Conservation (phyloP, 2,797 vertebrate species). For the Paguma larvata region DNA sequence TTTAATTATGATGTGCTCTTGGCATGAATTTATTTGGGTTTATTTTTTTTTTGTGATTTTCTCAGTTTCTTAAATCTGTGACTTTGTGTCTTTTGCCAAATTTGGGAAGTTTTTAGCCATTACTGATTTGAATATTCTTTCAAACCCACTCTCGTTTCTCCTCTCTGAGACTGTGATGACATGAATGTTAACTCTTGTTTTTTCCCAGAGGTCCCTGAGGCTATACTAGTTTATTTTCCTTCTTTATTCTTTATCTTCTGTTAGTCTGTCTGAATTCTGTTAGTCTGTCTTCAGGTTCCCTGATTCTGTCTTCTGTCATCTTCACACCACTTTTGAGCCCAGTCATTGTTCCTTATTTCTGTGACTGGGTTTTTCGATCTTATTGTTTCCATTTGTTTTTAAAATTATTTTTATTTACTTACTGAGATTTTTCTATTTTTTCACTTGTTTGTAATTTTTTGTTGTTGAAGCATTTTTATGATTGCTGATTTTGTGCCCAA, state of each 20-base stretch:
- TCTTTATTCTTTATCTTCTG: not conserved
- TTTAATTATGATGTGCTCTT: not conserved
- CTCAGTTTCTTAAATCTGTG: not conserved
- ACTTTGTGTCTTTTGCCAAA: not conserved
- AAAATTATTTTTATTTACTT: not conserved
- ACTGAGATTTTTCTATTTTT: not conserved
- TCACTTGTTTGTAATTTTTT: not conserved
- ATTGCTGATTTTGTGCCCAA: not conserved
- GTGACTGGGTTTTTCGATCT: not conserved
- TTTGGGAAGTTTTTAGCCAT: not conserved
- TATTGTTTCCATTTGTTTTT: not conserved
- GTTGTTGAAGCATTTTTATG: not conserved
- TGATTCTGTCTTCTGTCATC: not conserved
- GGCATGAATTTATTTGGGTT: not conserved
- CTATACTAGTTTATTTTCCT: not conserved
- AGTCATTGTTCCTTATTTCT: not conserved
- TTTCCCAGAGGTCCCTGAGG: not conserved
- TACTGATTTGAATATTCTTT: not conserved
- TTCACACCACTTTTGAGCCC: not conserved
- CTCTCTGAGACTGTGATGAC: not conserved
- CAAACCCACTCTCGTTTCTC: not conserved
- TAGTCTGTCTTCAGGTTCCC: too few relatives aligned
- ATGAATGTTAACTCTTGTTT: not conserved
- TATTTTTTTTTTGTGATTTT: not conserved
- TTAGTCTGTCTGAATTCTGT: not conserved